Evolutionary conservation across 2,113 vertebrate genomes (phyloP), one percentile per base, ranked within the genome.

Genomic region (Lamprotornis superbus): DNA sequence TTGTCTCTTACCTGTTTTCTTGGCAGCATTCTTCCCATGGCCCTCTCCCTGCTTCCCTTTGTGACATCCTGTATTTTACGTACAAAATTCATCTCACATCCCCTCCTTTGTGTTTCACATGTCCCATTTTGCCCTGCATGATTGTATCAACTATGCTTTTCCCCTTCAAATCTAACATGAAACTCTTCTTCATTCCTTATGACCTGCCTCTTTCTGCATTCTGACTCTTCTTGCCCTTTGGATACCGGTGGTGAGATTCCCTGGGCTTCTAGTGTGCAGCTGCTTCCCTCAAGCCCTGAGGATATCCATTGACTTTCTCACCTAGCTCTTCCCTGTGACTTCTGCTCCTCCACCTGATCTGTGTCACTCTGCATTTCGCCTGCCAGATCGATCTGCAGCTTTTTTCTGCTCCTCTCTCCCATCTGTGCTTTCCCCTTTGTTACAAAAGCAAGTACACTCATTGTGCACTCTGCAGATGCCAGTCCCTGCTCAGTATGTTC

Each of bases 371-470:
- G 52, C 55, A 7, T 75, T 78, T 83, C 2, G 1, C 28, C 76
- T 86, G 55, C 46, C 4, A 13, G 76, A 50, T 81, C 1, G 2
- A 79, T 77, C 25, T 64, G 77, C 61, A 56, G 81, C 56, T 93
- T 87, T 89, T 59, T 39, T 42, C 39, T 6, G 55, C 75, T 92
- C 46, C 50, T 59, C 28, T 93, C 74, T 93, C 59, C 89, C 83
- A 86, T 92, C 90, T 91, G 84, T 85, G 64, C 77, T 67, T 57
- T 70, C 23, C 59, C 71, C 75, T 88, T 67, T 77, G 59, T 90
- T 53, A 37, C 75, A 68, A 76, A 53, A 0, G 5, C 15, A 1
- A 78, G 47, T 44, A 4, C 61, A 5, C 53, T 91, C 81, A 68
- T 56, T 81, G 84, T 63, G 80, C 5, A 1, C 37, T 56, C 53